Evolutionary conservation across 2,888 invertebrate genomes (phyloP).

Genomic region (Lissocephala sabroskyi): DNA sequence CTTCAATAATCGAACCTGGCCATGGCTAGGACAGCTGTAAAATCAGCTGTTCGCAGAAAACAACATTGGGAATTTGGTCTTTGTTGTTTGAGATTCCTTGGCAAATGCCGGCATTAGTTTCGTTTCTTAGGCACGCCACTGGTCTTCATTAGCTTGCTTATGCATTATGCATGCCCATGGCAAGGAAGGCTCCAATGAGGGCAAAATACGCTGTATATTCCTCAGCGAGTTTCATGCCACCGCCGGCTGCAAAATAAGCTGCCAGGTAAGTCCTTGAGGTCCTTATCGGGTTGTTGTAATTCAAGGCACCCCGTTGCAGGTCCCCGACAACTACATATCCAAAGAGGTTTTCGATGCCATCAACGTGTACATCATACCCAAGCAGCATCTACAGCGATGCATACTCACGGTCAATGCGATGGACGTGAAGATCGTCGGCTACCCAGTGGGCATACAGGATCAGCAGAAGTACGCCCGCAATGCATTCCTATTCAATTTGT

Average conservation of each 20-base stretch:
- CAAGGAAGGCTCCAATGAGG: conserved; percentile 73
- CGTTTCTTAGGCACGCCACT: too few relatives aligned
- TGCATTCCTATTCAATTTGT: conserved; percentile 95
- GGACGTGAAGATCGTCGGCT: conserved; percentile 92
- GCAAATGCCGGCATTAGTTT: too few relatives aligned
- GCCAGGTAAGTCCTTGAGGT: conserved; percentile 82
- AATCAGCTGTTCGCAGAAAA: too few relatives aligned
- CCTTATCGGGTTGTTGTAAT: too few relatives aligned
- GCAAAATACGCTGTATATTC: conserved; percentile 87
- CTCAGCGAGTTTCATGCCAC: conserved; percentile 84
- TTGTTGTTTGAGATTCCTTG: conserved; percentile 7
- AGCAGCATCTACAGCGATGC: conserved; percentile 90
- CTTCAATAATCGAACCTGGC: too few relatives aligned
- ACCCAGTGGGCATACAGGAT: conserved; percentile 91
- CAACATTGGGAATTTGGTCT: neutral
- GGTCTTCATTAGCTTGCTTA: too few relatives aligned
- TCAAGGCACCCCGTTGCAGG: conserved; percentile 73
- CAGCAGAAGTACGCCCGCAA: conserved; percentile 92
- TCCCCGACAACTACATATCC: conserved; percentile 91
- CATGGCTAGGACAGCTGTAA: too few relatives aligned
- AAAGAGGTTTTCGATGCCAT: conserved; percentile 96
- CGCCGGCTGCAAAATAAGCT: conserved; percentile 87
- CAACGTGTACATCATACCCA: conserved; percentile 95
- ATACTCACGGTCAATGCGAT: conserved; percentile 88
- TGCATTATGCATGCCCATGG: conserved; percentile 39